These are phyloP conservation scores for Herminia tarsipennalis DNA, from an alignment of 2,888 invertebrate species.

Conservation along the genomic window DNA sequence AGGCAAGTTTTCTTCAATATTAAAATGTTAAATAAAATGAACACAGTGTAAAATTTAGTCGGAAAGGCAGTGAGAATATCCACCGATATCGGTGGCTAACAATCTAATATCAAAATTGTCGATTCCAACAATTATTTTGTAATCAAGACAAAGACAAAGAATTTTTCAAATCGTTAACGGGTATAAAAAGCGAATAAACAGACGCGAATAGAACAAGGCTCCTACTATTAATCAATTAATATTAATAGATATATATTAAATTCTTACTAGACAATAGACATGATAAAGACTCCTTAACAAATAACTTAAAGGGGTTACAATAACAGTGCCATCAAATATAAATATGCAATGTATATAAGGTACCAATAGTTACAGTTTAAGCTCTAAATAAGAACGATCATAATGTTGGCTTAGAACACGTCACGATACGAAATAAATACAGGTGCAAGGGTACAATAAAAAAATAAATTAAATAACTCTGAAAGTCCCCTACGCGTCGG, in stretches of 20 bases:
- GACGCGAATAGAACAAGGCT: constrained; percentile 78
- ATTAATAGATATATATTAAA: constrained; percentile 78
- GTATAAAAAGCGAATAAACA: constrained; percentile 75
- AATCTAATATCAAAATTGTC: constrained; percentile 58
- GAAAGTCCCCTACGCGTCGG: constrained; percentile 48
- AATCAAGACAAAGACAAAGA: constrained; percentile 57
- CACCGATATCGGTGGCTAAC: constrained; percentile 59
- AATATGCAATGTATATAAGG: constrained; percentile 77
- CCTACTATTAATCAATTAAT: constrained; percentile 73
- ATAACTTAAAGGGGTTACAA: constrained; percentile 80
- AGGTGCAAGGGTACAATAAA: constrained; percentile 18
- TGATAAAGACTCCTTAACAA: constrained; percentile 84
- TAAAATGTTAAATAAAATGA: constrained; percentile 63
- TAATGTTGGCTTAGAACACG: constrained; percentile 50
- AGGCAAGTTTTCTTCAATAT: constrained; percentile 64
- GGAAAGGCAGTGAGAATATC: constrained; percentile 71
- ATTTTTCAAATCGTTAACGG: constrained; percentile 65
- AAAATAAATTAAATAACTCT: constrained; percentile 37
- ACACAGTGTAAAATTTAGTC: constrained; percentile 67
- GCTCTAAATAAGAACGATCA: constrained; percentile 73
- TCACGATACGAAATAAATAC: constrained; percentile 31
- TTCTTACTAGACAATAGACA: constrained; percentile 84
- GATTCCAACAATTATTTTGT: constrained; percentile 64
- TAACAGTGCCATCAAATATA: constrained; percentile 82
- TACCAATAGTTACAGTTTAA: constrained; percentile 75